Percentiles rank a stretch among this genome's conserved stretches.
phyloP scores from a whole-genome alignment of 1,140 invertebrate species.

The Caenorhabditis briggsae region DNA sequence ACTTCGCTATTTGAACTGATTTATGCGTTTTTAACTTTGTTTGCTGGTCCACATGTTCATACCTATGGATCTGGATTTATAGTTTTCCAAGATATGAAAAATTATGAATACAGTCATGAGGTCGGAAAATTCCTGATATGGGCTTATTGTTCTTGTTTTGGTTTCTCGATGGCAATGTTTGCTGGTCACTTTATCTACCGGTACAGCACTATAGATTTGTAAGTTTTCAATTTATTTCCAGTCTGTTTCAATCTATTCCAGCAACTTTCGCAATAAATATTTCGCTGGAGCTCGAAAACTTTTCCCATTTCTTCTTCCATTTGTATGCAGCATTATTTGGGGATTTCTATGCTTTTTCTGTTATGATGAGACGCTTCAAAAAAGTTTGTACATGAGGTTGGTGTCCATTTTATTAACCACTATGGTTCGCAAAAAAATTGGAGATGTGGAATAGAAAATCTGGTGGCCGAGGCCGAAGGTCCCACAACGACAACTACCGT shows the following conservation, averaged over 20 bases:
- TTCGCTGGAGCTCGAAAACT: neutral
- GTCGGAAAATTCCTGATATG: neutral
- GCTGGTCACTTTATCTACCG: conserved; percentile 22
- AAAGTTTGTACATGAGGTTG: neutral
- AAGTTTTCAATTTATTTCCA: too few species aligned
- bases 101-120: neutral
- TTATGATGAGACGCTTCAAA: neutral
- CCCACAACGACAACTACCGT: too few species aligned
- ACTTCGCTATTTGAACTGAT: neutral
- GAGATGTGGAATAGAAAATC: too few species aligned
- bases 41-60: neutral
- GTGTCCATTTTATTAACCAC: too few species aligned
- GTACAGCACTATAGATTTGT: neutral
- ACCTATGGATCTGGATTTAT: conserved; percentile 19
- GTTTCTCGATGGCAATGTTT: conserved; percentile 21
- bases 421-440: too few species aligned
- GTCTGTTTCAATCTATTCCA: neutral
- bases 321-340: neutral
- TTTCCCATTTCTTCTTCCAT: neutral
- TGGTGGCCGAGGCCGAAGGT: too few species aligned
- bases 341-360: neutral
- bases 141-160: conserved; percentile 26
- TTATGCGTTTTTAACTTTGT: conserved; percentile 7
- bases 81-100: conserved; percentile 14
- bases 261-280: neutral